Conservation (phyloP, 2,888 invertebrate genomes). For the Listrodromus nycthemerus region DNA sequence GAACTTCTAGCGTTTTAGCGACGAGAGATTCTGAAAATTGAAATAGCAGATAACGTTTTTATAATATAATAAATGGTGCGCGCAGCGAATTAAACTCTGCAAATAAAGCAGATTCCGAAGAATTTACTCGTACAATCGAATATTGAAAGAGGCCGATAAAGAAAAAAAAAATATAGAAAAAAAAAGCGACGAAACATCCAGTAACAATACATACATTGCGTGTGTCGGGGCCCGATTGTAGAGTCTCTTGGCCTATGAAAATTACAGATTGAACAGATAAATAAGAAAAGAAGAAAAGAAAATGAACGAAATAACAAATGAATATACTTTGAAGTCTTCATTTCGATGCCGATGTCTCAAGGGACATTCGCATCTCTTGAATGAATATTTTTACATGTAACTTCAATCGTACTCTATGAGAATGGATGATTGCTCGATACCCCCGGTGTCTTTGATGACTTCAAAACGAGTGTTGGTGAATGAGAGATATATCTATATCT, state of each 20-base stretch:
- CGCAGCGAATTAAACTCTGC: slow-evolving; percentile 57
- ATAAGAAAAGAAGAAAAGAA: slow-evolving; percentile 27
- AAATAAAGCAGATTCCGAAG: slow-evolving; percentile 34
- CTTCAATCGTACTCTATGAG: slow-evolving; percentile 62
- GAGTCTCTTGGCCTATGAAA: slow-evolving; percentile 65
- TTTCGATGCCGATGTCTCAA: slow-evolving; percentile 51
- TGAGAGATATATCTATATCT: slow-evolving; percentile 55
- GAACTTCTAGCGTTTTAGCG: slow-evolving; percentile 35
- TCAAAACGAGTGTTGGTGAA: slow-evolving; percentile 48
- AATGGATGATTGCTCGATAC: slow-evolving; percentile 60
- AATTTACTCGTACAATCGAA: slow-evolving; percentile 60
- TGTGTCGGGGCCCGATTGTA: slow-evolving; percentile 47
- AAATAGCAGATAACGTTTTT: slow-evolving; percentile 45
- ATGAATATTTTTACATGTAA: slow-evolving; percentile 70
- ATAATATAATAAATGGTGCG: slow-evolving; percentile 47
- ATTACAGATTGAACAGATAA: slow-evolving; percentile 61
- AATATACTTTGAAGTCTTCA: slow-evolving; percentile 56
- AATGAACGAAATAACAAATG: slow-evolving; percentile 29
- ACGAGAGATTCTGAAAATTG: slow-evolving; percentile 42
- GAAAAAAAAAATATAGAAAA: slow-evolving; percentile 1
- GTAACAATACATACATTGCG: slow-evolving; percentile 34
- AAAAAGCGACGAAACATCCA: slow-evolving; percentile 33
- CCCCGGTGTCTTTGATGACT: slow-evolving; percentile 31
- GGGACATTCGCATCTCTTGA: slow-evolving; percentile 55
- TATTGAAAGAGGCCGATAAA: slow-evolving; percentile 21